These are phyloP conservation scores for Cebidichthys violaceus DNA, from an alignment of 2,113 vertebrate genomes.

Conservation along the genomic window DNA sequence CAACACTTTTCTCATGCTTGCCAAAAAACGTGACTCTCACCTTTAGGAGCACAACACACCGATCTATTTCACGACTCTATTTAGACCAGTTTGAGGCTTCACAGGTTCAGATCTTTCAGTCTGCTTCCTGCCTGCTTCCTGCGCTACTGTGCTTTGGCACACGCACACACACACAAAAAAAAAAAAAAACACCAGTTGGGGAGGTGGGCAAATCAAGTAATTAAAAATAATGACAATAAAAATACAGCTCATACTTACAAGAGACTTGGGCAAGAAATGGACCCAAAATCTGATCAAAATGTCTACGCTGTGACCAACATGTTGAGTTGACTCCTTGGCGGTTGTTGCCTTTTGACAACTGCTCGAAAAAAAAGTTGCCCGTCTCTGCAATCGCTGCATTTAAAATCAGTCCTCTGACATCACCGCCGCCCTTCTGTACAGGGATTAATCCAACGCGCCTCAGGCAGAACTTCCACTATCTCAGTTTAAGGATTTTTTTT, in stretches of 20 bases:
- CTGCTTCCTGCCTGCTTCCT: slow-evolving; percentile 39
- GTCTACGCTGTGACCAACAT: not conserved
- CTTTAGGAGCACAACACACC: slow-evolving; percentile 6
- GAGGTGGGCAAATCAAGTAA: slow-evolving; percentile 42
- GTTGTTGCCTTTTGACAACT: slow-evolving; percentile 15
- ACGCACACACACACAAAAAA: no score
- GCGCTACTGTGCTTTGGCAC: slow-evolving; percentile 18
- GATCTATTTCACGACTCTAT: slow-evolving; percentile 49
- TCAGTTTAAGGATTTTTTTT: slow-evolving; percentile 1
- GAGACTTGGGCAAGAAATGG: slow-evolving; percentile 12
- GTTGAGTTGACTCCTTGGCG: slow-evolving; percentile 20
- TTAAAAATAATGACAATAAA: slow-evolving; percentile 68
- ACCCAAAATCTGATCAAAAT: slow-evolving; percentile 24
- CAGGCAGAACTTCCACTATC: slow-evolving; percentile 29
- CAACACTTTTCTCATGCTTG: slow-evolving; percentile 9
- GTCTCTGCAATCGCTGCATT: slow-evolving; percentile 16
- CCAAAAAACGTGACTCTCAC: slow-evolving; percentile 30
- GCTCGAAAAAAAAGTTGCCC: not conserved
- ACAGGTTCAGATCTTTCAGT: slow-evolving; percentile 51
- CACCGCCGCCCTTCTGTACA: not conserved
- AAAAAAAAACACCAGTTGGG: slow-evolving; percentile 49
- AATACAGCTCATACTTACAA: slow-evolving; percentile 37
- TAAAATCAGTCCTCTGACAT: slow-evolving; percentile 43
- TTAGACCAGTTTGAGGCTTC: slow-evolving; percentile 57
- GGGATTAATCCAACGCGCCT: slow-evolving; percentile 29